Percentiles rank a stretch among this genome's conserved stretches.
Conservation (phyloP, 2,113 vertebrate genomes). For the Thalassarche chlororhynchos region DNA sequence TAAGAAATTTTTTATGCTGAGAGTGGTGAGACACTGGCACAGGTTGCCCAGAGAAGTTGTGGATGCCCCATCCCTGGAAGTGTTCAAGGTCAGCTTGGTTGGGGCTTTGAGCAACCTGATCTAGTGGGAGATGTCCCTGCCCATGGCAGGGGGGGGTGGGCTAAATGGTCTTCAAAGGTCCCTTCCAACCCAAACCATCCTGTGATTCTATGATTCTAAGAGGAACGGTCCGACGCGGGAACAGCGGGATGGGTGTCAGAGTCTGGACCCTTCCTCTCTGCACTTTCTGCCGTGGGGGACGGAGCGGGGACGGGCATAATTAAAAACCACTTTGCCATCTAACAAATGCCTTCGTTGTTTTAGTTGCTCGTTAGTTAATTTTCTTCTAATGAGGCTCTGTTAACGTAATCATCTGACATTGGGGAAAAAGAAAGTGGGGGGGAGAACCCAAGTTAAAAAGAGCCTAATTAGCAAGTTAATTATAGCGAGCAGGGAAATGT, state of each 20-base stretch:
- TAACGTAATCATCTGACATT: conserved; percentile 61
- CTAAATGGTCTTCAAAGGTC: accelerated
- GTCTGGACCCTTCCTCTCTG: background rate
- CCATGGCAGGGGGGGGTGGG: accelerated
- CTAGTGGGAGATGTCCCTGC: accelerated
- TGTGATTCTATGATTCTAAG: accelerated
- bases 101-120: background rate
- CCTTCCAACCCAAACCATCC: background rate
- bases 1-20: accelerated
- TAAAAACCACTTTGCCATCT: background rate
- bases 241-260: accelerated
- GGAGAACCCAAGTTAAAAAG: conserved; percentile 45
- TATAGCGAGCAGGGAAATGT: conserved; percentile 58
- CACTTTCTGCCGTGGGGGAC: background rate
- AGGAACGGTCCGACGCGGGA: accelerated
- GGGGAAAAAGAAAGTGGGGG: background rate
- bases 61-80: background rate
- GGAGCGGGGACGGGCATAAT: background rate
- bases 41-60: background rate
- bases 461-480: conserved; percentile 81
- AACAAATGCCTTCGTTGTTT: conserved; percentile 59
- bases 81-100: background rate
- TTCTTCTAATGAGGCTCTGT: conserved; percentile 67
- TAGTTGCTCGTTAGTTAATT: conserved; percentile 71
- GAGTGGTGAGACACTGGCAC: accelerated